These are phyloP conservation scores for Lucilia sericata DNA, from an alignment of 1,140 invertebrate genomes.

Conservation along the genomic window DNA sequence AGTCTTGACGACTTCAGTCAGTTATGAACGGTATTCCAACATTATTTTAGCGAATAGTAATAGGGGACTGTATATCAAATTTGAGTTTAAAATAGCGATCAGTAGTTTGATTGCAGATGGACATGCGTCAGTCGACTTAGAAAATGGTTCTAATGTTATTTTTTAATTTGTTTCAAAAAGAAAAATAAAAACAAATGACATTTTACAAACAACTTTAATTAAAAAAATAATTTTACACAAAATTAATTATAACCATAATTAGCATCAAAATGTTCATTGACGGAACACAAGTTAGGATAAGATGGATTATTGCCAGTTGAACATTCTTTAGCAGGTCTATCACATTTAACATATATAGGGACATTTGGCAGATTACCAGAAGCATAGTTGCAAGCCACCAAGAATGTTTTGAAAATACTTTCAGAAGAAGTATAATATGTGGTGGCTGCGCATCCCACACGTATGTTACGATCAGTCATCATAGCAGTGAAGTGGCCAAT, in stretches of 20 bases:
- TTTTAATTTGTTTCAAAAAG: no score
- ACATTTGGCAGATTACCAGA: not conserved
- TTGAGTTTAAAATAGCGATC: no score
- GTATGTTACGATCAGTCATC: constrained; percentile 59
- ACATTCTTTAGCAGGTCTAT: constrained; percentile 50
- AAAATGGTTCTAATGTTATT: no score
- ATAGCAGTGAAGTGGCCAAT: constrained; percentile 63
- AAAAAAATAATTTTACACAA: no score
- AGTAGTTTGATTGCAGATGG: no score
- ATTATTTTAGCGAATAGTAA: no score
- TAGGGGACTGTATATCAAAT: no score
- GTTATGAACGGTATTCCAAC: no score
- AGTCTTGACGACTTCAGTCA: no score
- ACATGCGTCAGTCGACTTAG: no score
- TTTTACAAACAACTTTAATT: no score
- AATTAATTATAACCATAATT: constrained; percentile 18
- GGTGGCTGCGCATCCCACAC: constrained; percentile 56
- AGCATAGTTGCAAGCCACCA: constrained; percentile 14
- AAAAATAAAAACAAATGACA: no score
- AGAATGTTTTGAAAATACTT: not conserved
- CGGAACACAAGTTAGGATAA: constrained; percentile 55
- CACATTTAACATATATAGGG: constrained; percentile 5
- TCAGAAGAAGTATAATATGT: not conserved
- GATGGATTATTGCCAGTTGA: constrained; percentile 53
- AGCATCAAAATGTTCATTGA: constrained; percentile 48